Base-by-base conservation (phyloP, 2,888 invertebrate genomes). In the Smittia sp. region DNA sequence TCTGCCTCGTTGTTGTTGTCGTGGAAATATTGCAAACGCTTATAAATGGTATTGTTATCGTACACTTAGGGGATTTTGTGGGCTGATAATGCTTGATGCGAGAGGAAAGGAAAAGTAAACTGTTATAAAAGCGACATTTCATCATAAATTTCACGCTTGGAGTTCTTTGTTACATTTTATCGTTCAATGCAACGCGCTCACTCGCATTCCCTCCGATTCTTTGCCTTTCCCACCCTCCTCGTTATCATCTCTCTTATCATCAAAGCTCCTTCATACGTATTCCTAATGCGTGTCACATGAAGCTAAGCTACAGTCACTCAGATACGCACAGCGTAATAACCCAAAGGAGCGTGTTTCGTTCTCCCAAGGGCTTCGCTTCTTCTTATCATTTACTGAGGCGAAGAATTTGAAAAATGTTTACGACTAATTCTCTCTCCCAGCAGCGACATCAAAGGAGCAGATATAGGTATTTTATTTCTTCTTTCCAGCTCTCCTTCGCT, bases 1-100 rank as follows among this genome's bases (percentile, higher is more conserved):
- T 20, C 22, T 58, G 1, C 22, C 22, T 58, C 58, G 1, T 4
- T 22, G 22, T 58, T 58, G 52, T 46, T 46, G 18, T 13, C 52
- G 52, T 15, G 32, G 15, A 2, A 46, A 46, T 46, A 46, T 46
- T 46, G 46, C 46, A 46, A 46, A 46, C 46, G 2, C 46, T 46
- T 46, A 46, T 11, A 46, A 46, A 46, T 46, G 46, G 46, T 46
- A 46, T 46, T 46, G 46, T 46, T 46, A 46, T 46, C 58, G 18
- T 58, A 20, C 58, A 67, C 67, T 67, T 67, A 24, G 25, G 67
- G 67, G 67, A 67, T 67, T 67, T 67, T 67, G 46, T 46, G 18
- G 22, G 41, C 41, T 58, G 58, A 58, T 58, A 58, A 58, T 22
- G 22, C 58, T n/a, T 46, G 58, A 18, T 22, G 58, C 22, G n/a